Evolutionary conservation across 2,888 invertebrate genomes (phyloP), one percentile per base, ranked within the genome.

Genomic region (Timema cristinae): DNA sequence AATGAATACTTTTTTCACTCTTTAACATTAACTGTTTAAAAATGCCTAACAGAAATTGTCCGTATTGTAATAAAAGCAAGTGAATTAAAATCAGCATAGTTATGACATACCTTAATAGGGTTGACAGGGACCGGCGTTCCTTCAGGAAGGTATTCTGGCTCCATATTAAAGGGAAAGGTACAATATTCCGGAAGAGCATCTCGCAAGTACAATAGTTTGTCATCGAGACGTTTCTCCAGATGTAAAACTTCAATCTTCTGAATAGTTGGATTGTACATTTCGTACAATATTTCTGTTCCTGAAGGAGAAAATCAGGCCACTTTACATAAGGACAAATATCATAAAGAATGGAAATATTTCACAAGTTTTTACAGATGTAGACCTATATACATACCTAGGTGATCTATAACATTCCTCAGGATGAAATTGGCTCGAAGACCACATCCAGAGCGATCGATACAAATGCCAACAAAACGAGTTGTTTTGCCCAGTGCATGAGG

Each of bases 261-360:
- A 75, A 99, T 88, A 0, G 92, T 90, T 13, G 99, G 98, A 83
- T 96, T 97, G 79, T 99, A 99, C 79, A 98, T 83, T 74, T 97
- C 91, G 83, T 93, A 98, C 76, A 86, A 82, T 77, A 92, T 85
- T 83, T 91, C 91, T 67, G 90, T 79, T 72, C 85, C 85, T 83
- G 80, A 52, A 76, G 77, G 56, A 54, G 4, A 54, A n/a, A 1
- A 56, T 15, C 56, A 7, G 0, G 32, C 32, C 32, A 32, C 32
- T 32, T 32, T 32, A 32, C 32, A 32, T 47, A 68, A 15, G 11
- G 54, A 8, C 9, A 32, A 11, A n/a, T n/a, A 54, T 32, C 15
- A 59, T 8, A 68, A 61, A 68, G 13, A 13, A 6, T 16, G 8
- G 5, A 16, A 52, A 50, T 11, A 15, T 32, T 47, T 6, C 11